phyloP scores from a whole-genome alignment of 2,888 invertebrate species.

The Stenolophus ochropezus region DNA sequence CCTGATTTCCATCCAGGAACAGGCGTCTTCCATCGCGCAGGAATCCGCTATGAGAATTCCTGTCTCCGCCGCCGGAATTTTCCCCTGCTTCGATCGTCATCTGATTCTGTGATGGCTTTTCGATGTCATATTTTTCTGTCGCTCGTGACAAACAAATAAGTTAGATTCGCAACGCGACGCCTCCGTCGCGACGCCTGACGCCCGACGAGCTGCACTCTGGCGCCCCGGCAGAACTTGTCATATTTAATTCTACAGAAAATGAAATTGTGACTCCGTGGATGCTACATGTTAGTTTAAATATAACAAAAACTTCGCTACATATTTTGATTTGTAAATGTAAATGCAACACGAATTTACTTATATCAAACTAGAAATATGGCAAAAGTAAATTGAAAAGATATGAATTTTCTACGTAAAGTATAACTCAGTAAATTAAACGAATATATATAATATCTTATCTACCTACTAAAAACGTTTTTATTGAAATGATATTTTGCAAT shows the following conservation, averaged over 20 bases:
- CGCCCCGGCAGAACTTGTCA: constrained; percentile 4
- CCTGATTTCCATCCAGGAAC: background rate
- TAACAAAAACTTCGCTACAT: background rate
- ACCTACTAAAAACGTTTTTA: too few species aligned
- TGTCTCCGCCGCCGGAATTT: constrained; percentile 39
- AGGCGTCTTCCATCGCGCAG: background rate
- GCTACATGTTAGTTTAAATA: background rate
- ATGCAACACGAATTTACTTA: background rate
- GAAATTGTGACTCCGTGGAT: background rate
- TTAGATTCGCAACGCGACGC: constrained; percentile 24
- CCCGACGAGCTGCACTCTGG: background rate
- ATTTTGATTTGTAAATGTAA: background rate
- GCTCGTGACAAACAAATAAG: constrained; percentile 54
- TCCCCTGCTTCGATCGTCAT: constrained; percentile 48
- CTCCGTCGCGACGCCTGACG: background rate
- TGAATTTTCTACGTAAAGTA: background rate
- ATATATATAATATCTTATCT: too few species aligned
- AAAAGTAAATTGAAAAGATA: background rate
- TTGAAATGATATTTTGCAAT: too few species aligned
- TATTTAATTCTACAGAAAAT: constrained; percentile 28
- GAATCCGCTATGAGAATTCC: constrained; percentile 37
- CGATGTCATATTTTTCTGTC: constrained; percentile 55
- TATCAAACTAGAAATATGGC: background rate
- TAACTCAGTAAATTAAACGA: background rate
- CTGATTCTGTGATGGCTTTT: constrained; percentile 50